Base-by-base conservation (phyloP, 2,888 invertebrate species). In the Ochropleura plecta region DNA sequence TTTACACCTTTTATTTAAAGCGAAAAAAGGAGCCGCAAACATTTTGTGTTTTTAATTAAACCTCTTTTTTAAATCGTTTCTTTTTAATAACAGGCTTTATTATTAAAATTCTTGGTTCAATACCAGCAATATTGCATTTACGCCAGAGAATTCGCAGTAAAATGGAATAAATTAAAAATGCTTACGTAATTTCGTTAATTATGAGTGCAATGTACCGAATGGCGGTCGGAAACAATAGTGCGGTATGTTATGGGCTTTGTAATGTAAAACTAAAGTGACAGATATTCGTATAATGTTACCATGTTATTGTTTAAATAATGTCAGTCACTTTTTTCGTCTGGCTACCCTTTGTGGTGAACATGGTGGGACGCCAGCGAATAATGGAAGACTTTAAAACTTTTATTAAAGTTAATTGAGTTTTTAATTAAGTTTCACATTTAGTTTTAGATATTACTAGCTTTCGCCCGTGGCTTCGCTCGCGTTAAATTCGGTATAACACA, bases 141-240 rank as follows among this genome's bases (percentile, higher is more conserved):
- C 74, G 66, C 73, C 55, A 68, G 76, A 77, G 76, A 68, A 75
- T 83, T 73, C 59, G 49, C 66, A 46, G 63, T 59, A 60, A 84
- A 86, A 84, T 78, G 76, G 76, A 85, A 86, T 86, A 78, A 84
- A 84, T 85, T 81, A 78, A 86, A 86, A 81, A 84, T 78, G 74
- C 71, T 81, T 69, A 73, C 80, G 76, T 79, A 86, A 83, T 86
- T 79, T 86, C 70, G 86, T 83, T 86, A 74, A 86, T 74, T 78
- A 86, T 76, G 76, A 71, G 80, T 70, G 76, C 86, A 73, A 76
- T 75, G 72, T 85, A 76, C 75, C 76, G 83, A 79, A 76, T 73
- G 68, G 57, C 59, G 60, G 73, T 59, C 53, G 62, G 65, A 68
- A 78, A 84, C 86, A 84, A 83, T 85, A 74, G 64, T 64, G 72